Evolutionary conservation across 2,888 invertebrate genomes (phyloP).

Genomic region (Lissocephala sabroskyi): DNA sequence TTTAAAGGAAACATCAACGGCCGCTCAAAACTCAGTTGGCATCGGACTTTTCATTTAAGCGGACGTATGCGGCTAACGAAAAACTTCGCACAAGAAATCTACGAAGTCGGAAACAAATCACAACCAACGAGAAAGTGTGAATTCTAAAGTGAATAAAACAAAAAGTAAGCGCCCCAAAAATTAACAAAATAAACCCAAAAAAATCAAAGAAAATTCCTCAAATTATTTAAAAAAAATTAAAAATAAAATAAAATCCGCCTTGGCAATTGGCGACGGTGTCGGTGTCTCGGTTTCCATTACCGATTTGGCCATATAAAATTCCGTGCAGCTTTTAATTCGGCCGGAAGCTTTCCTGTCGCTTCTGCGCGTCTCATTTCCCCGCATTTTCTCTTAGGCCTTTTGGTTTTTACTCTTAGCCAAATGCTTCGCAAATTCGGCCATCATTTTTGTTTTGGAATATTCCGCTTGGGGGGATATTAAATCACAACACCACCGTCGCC

Average conservation of each 20-base stretch:
- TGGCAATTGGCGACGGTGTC: no score
- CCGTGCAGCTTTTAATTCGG: no score
- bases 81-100: neutral
- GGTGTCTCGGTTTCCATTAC: no score
- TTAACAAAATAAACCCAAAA: neutral
- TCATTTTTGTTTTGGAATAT: no score
- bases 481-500: no score
- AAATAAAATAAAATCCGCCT: no score
- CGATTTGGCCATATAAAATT: no score
- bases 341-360: conserved; percentile 49
- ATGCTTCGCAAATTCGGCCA: no score
- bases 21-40: conserved; percentile 60
- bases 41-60: conserved; percentile 68
- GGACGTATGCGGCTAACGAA: conserved; percentile 46
- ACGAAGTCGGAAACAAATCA: neutral
- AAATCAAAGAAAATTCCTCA: neutral
- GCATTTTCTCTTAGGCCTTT: neutral
- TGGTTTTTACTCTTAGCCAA: no score
- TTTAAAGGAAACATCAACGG: conserved; percentile 29
- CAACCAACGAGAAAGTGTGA: neutral
- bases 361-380: conserved; percentile 38
- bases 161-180: conserved; percentile 1
- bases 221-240: neutral
- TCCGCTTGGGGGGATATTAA: no score
- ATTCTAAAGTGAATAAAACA: neutral